Evolutionary conservation across 1,140 invertebrate species (phyloP).

Genomic region (Halyomorpha halys): DNA sequence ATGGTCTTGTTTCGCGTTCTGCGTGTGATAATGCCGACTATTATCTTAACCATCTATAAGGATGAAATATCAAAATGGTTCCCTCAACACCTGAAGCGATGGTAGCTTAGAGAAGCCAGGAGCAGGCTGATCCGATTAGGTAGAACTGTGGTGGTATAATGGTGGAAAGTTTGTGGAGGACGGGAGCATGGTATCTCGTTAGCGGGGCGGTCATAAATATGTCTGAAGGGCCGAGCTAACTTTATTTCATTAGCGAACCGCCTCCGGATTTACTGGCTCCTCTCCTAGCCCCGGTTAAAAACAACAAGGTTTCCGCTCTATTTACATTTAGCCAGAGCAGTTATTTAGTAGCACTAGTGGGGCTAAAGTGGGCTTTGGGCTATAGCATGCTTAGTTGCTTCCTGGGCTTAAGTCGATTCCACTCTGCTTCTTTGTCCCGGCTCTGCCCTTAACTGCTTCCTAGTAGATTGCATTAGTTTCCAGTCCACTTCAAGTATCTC

Average conservation of each 20-base stretch:
- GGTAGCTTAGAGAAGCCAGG: background rate
- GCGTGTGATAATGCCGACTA: background rate
- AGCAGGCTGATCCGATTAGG: background rate
- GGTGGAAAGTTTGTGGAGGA: slow-evolving; percentile 8
- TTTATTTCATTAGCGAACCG: slow-evolving; percentile 7
- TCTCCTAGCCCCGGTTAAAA: background rate
- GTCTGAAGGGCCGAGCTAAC: background rate
- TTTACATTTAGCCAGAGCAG: no score
- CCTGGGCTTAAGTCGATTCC: no score
- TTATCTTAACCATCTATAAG: background rate
- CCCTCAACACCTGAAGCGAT: background rate
- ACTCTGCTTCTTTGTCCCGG: no score
- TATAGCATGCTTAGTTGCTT: background rate
- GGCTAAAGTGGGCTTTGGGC: slow-evolving; percentile 3
- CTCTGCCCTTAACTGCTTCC: no score
- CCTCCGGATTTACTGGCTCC: slow-evolving; percentile 3
- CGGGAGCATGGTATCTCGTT: slow-evolving; percentile 8
- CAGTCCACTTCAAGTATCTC: no score
- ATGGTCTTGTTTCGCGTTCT: no score
- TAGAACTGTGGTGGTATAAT: background rate
- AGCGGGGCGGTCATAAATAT: slow-evolving; percentile 12
- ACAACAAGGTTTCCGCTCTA: no score
- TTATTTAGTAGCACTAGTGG: background rate
- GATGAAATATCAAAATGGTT: no score
- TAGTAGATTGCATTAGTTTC: no score